Conservation (phyloP, 2,888 invertebrate genomes). For the Hybos culiciformis region DNA sequence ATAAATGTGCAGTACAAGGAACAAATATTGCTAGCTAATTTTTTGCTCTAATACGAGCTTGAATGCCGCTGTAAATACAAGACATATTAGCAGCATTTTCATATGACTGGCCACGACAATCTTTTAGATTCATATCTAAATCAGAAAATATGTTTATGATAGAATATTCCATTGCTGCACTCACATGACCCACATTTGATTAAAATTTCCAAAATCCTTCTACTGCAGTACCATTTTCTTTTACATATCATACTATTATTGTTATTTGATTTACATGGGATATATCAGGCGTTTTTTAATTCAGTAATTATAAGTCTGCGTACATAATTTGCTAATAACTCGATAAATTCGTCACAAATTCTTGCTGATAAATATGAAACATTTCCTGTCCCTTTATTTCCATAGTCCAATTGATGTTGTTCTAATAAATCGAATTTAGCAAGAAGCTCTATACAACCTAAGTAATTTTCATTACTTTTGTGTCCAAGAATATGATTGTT, state of each 20-base stretch:
- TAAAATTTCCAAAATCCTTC: constrained; percentile 3
- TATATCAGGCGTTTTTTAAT: constrained; percentile 1
- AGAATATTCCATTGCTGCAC: background rate
- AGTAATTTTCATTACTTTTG: constrained; percentile 2
- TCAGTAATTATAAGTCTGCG: background rate
- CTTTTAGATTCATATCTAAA: background rate
- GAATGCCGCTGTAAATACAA: constrained; percentile 21
- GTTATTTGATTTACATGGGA: constrained; percentile 1
- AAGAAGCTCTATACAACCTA: constrained; percentile 2
- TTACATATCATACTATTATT: constrained; percentile 2
- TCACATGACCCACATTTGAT: background rate
- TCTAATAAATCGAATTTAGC: constrained; percentile 4
- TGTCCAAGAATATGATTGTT: background rate
- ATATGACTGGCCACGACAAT: constrained; percentile 16
- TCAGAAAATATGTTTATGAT: background rate
- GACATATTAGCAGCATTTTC: constrained; percentile 23
- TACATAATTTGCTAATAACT: background rate
- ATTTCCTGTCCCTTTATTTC: constrained; percentile 2
- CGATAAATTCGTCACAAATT: constrained; percentile 2
- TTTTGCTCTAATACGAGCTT: constrained; percentile 19
- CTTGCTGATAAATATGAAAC: background rate
- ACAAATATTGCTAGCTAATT: constrained; percentile 21
- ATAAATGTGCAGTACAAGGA: constrained; percentile 20
- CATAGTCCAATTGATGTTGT: constrained; percentile 1
- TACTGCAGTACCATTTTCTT: background rate